A percentile compares a stretch with the other conserved stretches of the same genome.
Conservation (phyloP, 2,113 vertebrate species). For the Macrotis lagotis region DNA sequence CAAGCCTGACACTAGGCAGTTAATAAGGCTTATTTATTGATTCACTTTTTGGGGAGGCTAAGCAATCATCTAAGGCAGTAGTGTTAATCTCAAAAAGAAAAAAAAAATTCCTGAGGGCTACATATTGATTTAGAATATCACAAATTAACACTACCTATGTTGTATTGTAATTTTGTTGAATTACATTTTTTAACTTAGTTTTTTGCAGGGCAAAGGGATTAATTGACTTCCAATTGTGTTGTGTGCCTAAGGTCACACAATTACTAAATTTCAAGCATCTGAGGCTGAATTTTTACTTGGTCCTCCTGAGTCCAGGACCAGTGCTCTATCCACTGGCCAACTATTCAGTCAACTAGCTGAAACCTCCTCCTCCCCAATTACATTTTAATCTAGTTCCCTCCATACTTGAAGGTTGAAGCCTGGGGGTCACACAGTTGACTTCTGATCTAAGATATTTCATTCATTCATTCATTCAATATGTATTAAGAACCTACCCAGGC, state of each 20-base stretch:
- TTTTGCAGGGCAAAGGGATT: too few relatives aligned
- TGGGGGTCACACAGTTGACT: background rate
- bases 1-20: background rate
- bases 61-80: background rate
- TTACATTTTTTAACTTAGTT: too few relatives aligned
- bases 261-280: too few relatives aligned
- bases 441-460: background rate
- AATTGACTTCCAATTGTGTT: too few relatives aligned
- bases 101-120: background rate
- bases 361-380: too few relatives aligned
- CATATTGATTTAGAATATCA: background rate
- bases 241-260: too few relatives aligned
- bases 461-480: background rate
- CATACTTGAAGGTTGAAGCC: background rate
- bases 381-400: background rate
- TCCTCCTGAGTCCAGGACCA: too few relatives aligned
- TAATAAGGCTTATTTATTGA: background rate
- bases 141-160: background rate
- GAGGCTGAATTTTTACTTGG: too few relatives aligned
- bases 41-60: background rate
- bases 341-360: too few relatives aligned
- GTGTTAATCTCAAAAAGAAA: background rate
- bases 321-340: too few relatives aligned
- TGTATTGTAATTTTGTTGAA: background rate
- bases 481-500: background rate